Conservation (phyloP, 2,888 invertebrate species). For the Agonopterix alstromeriana region DNA sequence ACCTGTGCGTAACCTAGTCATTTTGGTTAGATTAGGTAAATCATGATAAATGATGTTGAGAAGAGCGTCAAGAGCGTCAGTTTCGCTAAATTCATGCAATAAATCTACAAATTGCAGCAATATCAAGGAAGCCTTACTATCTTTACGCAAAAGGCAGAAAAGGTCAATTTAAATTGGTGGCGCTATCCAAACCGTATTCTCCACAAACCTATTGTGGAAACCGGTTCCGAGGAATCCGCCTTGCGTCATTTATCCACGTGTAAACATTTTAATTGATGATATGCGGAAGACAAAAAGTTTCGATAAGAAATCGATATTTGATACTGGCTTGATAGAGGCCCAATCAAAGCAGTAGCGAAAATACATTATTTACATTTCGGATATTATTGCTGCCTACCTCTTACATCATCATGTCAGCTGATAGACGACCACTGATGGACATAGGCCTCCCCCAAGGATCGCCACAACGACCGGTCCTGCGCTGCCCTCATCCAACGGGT, state of each 20-base stretch:
- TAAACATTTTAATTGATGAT: slow-evolving; percentile 73
- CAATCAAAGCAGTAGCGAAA: too few relatives aligned
- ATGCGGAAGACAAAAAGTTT: slow-evolving; percentile 62
- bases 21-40: too few relatives aligned
- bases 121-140: not conserved
- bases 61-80: not conserved
- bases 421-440: too few relatives aligned
- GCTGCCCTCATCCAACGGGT: too few relatives aligned
- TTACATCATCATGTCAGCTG: too few relatives aligned
- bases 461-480: too few relatives aligned
- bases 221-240: slow-evolving; percentile 62
- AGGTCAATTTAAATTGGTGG: slow-evolving; percentile 52
- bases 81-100: not conserved
- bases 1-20: too few relatives aligned
- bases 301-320: slow-evolving; percentile 31
- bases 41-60: too few relatives aligned
- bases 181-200: slow-evolving; percentile 54
- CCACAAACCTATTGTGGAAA: slow-evolving; percentile 53
- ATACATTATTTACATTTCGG: too few relatives aligned
- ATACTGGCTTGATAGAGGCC: slow-evolving; percentile 28
- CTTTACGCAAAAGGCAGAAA: slow-evolving; percentile 19
- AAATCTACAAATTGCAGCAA: not conserved
- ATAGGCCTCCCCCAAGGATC: too few relatives aligned
- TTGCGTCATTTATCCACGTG: slow-evolving; percentile 66
- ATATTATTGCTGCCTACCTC: too few relatives aligned